Evolutionary conservation across 2,113 vertebrate species (phyloP), one percentile per base, ranked within the genome.

Genomic region (Tamias sibiricus): DNA sequence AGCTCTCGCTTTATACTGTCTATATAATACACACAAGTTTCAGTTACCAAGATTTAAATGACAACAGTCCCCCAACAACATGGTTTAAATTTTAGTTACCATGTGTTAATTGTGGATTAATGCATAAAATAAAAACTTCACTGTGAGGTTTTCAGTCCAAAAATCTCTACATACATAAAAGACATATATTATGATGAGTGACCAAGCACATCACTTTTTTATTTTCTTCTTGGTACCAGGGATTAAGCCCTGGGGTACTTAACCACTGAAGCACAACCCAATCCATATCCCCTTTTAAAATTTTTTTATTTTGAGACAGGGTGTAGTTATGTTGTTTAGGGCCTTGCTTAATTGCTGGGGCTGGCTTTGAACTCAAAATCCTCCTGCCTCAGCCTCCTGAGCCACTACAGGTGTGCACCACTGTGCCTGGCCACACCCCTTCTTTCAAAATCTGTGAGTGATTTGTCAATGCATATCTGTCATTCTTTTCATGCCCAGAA

Each of bases 61-160:
- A 92, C 6, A 97, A 5, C 42, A 30, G 11, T 87, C 20, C 44
- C 13, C 47, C 20, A 95, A 93, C 8, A 42, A 75, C 35, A 92
- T 42, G 30, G 20, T 49, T 54, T 26, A 74, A 93, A 94, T 91
- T 94, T 90, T 75, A 95, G 64, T 84, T 87, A 74, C 14, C 35
- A 87, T 42, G 35, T 19, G 95, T 68, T 62, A 75, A 80, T 2
- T 86, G n/a, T 87, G 28, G 92, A 59, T 88, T 88, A 77, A 76
- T 64, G n/a, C 24, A 91, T 44, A n/a, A 84, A 85, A 42, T 85
- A 92, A 9, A 77, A 77, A 88, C n/a, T 94, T 87, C 47, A 13
- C 24, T 83, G 28, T 10, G 81, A 90, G 68, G 28, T 42, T 1
- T 7, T 42, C 30, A 93, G 59, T 84, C 26, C 2, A 74, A 83